Percentiles rank a stretch among this genome's conserved stretches.
These are phyloP conservation scores for Erpornis zantholeuca DNA, from an alignment of 2,113 vertebrate genomes.

Conservation along the genomic window DNA sequence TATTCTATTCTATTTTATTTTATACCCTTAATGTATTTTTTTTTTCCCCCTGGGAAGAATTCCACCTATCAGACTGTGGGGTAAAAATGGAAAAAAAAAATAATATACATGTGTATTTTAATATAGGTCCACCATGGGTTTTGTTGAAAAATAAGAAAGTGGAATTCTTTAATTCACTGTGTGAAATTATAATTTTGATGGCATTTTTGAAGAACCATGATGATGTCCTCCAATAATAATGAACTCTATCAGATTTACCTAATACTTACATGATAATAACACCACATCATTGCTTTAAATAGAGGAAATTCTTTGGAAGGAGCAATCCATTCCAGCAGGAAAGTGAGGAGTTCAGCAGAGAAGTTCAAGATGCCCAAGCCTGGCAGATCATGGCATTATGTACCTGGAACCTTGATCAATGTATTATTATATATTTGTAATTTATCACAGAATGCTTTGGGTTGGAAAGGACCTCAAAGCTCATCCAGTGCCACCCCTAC, in stretches of 20 bases:
- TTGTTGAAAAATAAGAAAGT: neutral
- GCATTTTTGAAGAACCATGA: constrained; percentile 16
- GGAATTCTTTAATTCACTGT: neutral
- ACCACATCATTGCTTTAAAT: neutral
- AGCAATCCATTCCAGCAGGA: constrained; percentile 27
- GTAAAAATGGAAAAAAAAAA: neutral
- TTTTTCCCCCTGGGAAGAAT: neutral
- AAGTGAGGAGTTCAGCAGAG: neutral
- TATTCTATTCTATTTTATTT: neutral
- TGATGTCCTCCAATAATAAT: constrained; percentile 63
- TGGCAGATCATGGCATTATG: neutral
- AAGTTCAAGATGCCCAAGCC: neutral
- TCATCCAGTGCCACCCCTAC: too few species aligned
- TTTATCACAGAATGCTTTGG: neutral
- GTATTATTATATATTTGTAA: neutral
- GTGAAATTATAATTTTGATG: constrained; percentile 1
- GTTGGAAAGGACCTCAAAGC: neutral
- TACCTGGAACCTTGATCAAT: neutral
- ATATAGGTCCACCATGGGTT: neutral
- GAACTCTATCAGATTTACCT: constrained; percentile 67
- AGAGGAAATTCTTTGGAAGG: constrained; percentile 13
- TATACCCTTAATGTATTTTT: neutral
- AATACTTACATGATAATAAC: constrained; percentile 52
- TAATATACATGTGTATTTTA: neutral
- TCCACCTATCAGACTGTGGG: neutral